Evolutionary conservation across 2,113 vertebrate genomes (phyloP).

Genomic region (Oncorhynchus nerka): DNA sequence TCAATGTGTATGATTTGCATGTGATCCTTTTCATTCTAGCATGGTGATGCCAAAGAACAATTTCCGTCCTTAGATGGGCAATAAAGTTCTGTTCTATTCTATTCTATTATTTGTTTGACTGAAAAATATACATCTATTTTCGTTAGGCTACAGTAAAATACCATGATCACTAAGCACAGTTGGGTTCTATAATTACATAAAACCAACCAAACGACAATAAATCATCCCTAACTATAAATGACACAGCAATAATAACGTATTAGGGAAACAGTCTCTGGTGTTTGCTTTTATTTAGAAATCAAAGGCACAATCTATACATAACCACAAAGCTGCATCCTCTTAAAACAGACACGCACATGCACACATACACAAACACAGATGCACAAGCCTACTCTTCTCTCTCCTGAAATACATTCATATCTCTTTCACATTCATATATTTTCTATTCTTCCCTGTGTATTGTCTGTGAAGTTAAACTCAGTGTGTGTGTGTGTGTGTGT

Average conservation of each 20-base stretch:
- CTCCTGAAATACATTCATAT: too few relatives aligned
- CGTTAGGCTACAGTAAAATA: too few relatives aligned
- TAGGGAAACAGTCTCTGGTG: conserved; percentile 41
- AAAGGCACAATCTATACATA: conserved; percentile 62
- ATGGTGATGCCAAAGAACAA: too few relatives aligned
- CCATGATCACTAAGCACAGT: background rate
- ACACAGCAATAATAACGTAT: conserved; percentile 40
- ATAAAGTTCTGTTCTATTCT: too few relatives aligned
- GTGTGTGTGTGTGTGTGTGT: conserved; percentile 16
- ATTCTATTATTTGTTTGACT: too few relatives aligned
- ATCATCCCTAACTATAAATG: conserved; percentile 4
- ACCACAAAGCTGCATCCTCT: conserved; percentile 60
- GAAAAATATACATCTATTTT: too few relatives aligned
- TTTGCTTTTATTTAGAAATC: conserved; percentile 62
- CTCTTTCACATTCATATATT: background rate
- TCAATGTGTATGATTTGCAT: too few relatives aligned
- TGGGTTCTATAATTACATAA: conserved; percentile 5
- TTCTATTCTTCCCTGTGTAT: background rate
- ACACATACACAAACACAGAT: conserved; percentile 16
- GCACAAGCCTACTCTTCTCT: background rate
- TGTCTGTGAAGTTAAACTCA: background rate
- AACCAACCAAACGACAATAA: background rate
- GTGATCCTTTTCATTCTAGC: too few relatives aligned
- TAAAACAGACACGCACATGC: conserved; percentile 19
- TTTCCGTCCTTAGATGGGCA: too few relatives aligned